phyloP scores from a whole-genome alignment of 2,113 vertebrate species.

The Numenius arquata region DNA sequence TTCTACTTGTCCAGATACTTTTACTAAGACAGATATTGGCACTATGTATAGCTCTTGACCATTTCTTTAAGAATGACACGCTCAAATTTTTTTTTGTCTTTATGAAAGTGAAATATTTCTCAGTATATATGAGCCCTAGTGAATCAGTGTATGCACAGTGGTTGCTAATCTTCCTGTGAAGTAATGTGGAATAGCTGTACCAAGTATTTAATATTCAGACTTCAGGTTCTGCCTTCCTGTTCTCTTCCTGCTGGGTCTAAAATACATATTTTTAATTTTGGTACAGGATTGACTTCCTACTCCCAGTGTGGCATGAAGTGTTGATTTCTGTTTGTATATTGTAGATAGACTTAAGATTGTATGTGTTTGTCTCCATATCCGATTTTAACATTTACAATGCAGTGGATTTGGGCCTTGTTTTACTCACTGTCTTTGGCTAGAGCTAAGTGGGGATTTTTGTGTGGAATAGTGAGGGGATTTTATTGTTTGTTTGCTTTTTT shows the following conservation, averaged over 20 bases:
- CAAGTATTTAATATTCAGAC: background rate
- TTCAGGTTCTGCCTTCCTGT: background rate
- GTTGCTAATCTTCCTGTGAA: background rate
- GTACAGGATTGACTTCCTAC: background rate
- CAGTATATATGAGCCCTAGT: background rate
- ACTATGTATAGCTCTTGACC: background rate
- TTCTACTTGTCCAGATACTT: background rate
- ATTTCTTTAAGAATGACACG: background rate
- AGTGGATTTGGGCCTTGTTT: background rate
- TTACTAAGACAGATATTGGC: background rate
- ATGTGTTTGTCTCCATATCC: background rate
- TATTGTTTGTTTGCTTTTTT: background rate
- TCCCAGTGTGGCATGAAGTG: background rate
- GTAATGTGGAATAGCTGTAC: background rate
- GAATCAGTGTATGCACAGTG: background rate
- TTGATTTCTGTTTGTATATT: background rate
- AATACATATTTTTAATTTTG: background rate
- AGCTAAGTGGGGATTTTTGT: background rate
- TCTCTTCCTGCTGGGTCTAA: background rate
- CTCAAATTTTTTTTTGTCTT: background rate
- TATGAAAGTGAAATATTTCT: background rate
- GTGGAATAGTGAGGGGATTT: background rate
- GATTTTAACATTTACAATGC: background rate
- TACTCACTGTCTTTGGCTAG: background rate
- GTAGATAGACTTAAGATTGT: background rate